Percentiles rank a stretch among this genome's conserved stretches.
Conservation (phyloP, 2,888 invertebrate genomes). For the Nomada flava region DNA sequence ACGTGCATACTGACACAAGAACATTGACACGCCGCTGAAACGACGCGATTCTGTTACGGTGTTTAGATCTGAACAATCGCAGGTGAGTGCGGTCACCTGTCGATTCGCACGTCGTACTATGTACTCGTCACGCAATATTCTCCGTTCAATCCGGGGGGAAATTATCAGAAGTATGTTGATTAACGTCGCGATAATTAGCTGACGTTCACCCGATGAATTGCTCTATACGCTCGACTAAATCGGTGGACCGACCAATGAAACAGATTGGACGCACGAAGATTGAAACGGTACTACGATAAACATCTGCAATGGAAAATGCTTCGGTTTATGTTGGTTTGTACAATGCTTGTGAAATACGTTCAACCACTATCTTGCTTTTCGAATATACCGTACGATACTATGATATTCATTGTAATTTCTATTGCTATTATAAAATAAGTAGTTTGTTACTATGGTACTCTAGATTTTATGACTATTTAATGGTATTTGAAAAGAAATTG, state of each 20-base stretch:
- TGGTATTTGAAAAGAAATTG: no score
- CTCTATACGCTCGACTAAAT: not conserved
- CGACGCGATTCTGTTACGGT: constrained; percentile 8
- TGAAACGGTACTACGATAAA: not conserved
- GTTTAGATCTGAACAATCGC: not conserved
- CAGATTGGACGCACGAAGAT: constrained; percentile 6
- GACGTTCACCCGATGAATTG: not conserved
- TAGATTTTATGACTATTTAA: no score
- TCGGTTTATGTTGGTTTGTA: not conserved
- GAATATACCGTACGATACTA: no score
- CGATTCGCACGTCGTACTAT: constrained; percentile 1
- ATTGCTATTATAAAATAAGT: no score
- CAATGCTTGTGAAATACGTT: no score
- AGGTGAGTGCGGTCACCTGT: not conserved
- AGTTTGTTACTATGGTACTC: no score
- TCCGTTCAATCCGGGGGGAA: not conserved
- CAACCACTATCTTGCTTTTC: no score
- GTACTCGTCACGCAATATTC: constrained; percentile 6
- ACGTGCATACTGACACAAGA: not conserved
- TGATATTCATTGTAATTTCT: no score
- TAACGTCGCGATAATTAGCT: not conserved
- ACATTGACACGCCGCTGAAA: not conserved
- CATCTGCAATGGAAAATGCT: not conserved
- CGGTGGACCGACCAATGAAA: not conserved
- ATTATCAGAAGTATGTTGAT: constrained; percentile 17